These are phyloP conservation scores for Guaruba guarouba DNA, from an alignment of 2,113 vertebrate species.

Conservation along the genomic window DNA sequence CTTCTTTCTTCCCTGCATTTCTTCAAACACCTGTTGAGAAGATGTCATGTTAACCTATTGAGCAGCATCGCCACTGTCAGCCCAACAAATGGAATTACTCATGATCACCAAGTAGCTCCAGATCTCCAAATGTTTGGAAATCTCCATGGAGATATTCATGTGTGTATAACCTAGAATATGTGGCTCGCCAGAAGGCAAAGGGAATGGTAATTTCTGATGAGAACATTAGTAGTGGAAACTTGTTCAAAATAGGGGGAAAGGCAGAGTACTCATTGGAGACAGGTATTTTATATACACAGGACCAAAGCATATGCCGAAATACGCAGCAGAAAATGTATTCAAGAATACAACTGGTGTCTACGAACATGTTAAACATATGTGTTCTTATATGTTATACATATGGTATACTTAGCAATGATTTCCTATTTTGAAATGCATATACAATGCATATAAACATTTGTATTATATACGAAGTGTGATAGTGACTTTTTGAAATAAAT, in stretches of 20 bases:
- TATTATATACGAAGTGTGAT: background rate
- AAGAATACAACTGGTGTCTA: background rate
- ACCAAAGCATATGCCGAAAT: background rate
- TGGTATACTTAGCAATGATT: background rate
- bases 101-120: background rate
- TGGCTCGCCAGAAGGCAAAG: background rate
- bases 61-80: background rate
- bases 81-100: background rate
- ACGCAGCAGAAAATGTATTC: background rate
- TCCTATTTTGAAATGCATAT: background rate
- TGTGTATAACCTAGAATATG: background rate
- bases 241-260: background rate
- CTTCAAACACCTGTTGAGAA: background rate
- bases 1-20: background rate
- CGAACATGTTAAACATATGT: background rate
- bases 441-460: constrained; percentile 10
- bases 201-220: background rate
- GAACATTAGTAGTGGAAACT: background rate
- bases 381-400: constrained; percentile 53
- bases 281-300: background rate
- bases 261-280: background rate
- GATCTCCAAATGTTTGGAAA: background rate
- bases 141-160: background rate
- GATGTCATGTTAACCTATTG: background rate
- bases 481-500: background rate